A percentile compares a stretch with the other conserved stretches of the same genome.
Evolutionary conservation across 2,113 vertebrate species (phyloP).

Genomic region (Apeltes quadracus): DNA sequence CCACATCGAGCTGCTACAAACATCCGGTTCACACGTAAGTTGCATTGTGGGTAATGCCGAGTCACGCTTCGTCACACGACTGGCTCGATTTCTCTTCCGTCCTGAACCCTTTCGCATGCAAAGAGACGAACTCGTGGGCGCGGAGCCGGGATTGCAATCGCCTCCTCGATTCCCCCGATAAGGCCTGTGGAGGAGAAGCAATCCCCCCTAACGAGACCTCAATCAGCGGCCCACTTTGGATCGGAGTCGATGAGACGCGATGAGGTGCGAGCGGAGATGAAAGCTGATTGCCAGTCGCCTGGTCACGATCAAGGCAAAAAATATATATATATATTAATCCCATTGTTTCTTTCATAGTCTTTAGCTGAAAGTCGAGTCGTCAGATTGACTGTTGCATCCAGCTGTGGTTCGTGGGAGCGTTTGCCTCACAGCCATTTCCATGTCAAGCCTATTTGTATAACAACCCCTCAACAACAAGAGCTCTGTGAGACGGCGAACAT

Average conservation of each 20-base stretch:
- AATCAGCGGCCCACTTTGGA: constrained; percentile 44
- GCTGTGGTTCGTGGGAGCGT: background rate
- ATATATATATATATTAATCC: background rate
- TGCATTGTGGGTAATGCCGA: background rate
- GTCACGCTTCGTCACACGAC: background rate
- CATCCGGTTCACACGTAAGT: background rate
- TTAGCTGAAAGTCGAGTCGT: background rate
- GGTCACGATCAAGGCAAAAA: background rate
- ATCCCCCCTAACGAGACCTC: constrained; percentile 61
- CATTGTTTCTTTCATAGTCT: background rate
- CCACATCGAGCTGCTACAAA: background rate
- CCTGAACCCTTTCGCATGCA: background rate
- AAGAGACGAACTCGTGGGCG: no score
- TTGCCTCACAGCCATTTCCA: background rate
- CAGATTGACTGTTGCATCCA: background rate
- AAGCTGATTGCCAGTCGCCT: background rate
- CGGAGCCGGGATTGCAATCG: constrained; percentile 49
- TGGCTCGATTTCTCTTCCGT: background rate
- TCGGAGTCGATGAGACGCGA: no score
- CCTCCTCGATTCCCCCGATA: constrained; percentile 38
- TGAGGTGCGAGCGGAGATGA: no score
- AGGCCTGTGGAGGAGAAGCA: constrained; percentile 42
- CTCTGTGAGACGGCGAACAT: no score
- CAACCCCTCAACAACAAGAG: background rate
- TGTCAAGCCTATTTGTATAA: background rate